These are phyloP conservation scores for Mola mola DNA, from an alignment of 2,113 vertebrate species.

Conservation along the genomic window DNA sequence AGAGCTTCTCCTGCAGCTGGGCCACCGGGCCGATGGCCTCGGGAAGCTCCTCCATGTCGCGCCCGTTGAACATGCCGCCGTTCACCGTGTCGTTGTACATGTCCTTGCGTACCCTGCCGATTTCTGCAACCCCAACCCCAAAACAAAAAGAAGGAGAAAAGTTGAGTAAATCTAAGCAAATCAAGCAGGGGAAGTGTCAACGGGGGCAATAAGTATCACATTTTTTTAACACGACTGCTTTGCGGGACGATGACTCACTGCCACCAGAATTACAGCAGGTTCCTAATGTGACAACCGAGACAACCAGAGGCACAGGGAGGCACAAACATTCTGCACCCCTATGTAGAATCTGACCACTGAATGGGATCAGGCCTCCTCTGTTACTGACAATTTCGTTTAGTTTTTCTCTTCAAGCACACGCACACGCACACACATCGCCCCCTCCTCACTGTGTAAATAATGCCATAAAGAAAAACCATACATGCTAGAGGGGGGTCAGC, in stretches of 20 bases:
- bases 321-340: conserved; percentile 47
- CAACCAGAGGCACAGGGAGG: conserved; percentile 9
- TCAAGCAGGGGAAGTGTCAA: background rate
- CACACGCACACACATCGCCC: conserved; percentile 1
- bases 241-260: conserved; percentile 50
- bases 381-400: conserved; percentile 17
- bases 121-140: no score
- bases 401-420: conserved; percentile 2
- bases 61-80: conserved; percentile 93
- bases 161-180: background rate
- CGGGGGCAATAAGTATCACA: conserved; percentile 23
- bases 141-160: background rate
- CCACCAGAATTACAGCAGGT: conserved; percentile 50
- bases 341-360: conserved; percentile 54
- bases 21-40: conserved; percentile 95
- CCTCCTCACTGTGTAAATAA: conserved; percentile 21
- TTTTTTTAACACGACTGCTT: conserved; percentile 41
- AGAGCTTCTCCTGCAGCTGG: conserved; percentile 99
- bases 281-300: conserved; percentile 26
- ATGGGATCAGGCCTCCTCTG: conserved; percentile 28
- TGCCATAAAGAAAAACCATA: background rate
- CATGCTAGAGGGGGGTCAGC: conserved; percentile 7
- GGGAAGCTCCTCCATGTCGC: conserved; percentile 92
- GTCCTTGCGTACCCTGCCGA: conserved; percentile 98
- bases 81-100: conserved; percentile 99